phyloP scores from a whole-genome alignment of 2,797 vertebrate genomes.

The Gambelia wislizenii region DNA sequence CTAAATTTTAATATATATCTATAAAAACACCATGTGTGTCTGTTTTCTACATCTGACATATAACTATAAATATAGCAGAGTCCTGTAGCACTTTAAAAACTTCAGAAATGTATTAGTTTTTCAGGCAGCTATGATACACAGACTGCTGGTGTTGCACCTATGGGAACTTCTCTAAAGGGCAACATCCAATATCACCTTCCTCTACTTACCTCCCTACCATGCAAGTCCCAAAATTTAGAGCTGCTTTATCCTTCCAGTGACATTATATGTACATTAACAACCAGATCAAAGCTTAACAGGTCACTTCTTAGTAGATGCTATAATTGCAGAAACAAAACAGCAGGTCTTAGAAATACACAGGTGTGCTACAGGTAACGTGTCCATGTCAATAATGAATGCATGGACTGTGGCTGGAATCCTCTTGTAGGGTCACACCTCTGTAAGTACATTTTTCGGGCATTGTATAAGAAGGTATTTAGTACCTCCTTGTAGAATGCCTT shows the following conservation, averaged over 20 bases:
- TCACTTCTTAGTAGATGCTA: background rate
- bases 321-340: background rate
- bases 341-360: background rate
- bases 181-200: background rate
- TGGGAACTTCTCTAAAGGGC: background rate
- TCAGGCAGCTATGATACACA: too few relatives aligned
- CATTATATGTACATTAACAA: background rate
- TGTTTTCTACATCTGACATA: background rate
- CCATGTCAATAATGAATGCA: background rate
- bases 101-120: too few relatives aligned
- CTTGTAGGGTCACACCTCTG: too few relatives aligned
- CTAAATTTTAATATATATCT: background rate
- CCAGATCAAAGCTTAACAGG: background rate
- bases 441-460: too few relatives aligned
- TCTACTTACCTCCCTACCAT: background rate
- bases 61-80: too few relatives aligned
- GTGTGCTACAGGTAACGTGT: background rate
- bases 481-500: too few relatives aligned
- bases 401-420: background rate
- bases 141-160: background rate
- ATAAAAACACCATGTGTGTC: background rate
- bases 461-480: too few relatives aligned
- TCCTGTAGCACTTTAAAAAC: too few relatives aligned
- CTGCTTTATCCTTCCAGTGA: background rate
- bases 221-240: background rate